phyloP scores from a whole-genome alignment of 2,888 invertebrate species.

The Polyommatus icarus region DNA sequence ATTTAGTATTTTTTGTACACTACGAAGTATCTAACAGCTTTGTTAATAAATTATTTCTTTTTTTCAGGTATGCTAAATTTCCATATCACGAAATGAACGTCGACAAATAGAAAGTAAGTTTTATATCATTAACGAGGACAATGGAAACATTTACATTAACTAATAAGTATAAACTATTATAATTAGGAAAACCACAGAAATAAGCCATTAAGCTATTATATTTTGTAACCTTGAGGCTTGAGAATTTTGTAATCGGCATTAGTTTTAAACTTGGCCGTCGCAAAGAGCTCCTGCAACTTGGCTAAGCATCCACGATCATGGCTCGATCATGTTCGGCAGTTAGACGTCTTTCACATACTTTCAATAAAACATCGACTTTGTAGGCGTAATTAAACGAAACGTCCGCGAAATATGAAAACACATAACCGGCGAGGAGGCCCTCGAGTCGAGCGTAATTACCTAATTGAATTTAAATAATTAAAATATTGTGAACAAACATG shows the following conservation, averaged over 20 bases:
- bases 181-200: too few species aligned
- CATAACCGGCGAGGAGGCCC: background rate
- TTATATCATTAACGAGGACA: background rate
- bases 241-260: too few species aligned
- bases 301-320: too few species aligned
- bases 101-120: background rate
- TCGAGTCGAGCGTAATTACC: constrained; percentile 4
- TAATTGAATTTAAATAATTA: constrained; percentile 22
- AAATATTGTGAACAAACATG: constrained; percentile 21
- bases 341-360: background rate
- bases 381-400: background rate
- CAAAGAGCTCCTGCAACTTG: too few species aligned
- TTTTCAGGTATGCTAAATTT: constrained; percentile 1
- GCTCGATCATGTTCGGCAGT: too few species aligned
- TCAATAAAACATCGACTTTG: background rate
- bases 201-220: too few species aligned
- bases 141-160: too few species aligned
- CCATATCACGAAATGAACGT: background rate
- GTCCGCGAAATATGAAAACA: background rate
- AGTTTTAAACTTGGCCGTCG: too few species aligned
- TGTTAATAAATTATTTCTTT: background rate
- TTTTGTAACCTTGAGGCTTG: too few species aligned
- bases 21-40: too few species aligned
- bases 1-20: too few species aligned
- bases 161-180: too few species aligned